Evolutionary conservation across 2,113 vertebrate species (phyloP), one percentile per base, ranked within the genome.

Genomic region (Bucco capensis): DNA sequence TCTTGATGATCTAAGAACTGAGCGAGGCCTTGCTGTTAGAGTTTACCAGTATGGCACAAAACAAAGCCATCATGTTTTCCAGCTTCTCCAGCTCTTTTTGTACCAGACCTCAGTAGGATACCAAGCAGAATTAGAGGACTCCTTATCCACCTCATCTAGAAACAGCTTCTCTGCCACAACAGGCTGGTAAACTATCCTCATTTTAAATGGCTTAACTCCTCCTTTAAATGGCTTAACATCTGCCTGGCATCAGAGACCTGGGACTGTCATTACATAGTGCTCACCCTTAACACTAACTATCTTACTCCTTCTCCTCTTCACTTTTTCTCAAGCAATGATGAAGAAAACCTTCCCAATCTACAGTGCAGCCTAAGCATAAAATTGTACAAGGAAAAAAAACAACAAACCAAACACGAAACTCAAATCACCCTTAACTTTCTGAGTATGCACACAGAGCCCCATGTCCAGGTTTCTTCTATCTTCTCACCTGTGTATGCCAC

Each of bases 141-240:
- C 40, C 38, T 72, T 27, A 79, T 27, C 8, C 58, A 81, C 46
- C 42, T 88, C 44, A 17, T 71, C 65, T 86, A 49, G 42, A 88
- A 95, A 73, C n/a, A 83, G 64, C 47, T 89, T 47, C 49, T 70
- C 56, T 38, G 51, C 14, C 28, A 75, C 22, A 57, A 61, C 8
- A 53, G 35, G 73, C 58, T 24, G 31, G 50, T 46, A 75, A 94
- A 30, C 30, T 19, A 69, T 60, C 50, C 61, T 90, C 53, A 69
- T 84, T 94, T 91, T 86, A 88, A 92, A 74, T 24, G 30, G 91
- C 85, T 93, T 86, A 79, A 54, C 49, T 75, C 33, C 75, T 83
- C 37, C 40, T 92, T 69, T 89, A 88, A 95, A 90, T 4, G 49
- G 86, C 53, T 93, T 92, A 84, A 57, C 38, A 86, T 66, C 38